Conservation (phyloP, 2,797 vertebrate species). For the Neomorphus geoffroyi region DNA sequence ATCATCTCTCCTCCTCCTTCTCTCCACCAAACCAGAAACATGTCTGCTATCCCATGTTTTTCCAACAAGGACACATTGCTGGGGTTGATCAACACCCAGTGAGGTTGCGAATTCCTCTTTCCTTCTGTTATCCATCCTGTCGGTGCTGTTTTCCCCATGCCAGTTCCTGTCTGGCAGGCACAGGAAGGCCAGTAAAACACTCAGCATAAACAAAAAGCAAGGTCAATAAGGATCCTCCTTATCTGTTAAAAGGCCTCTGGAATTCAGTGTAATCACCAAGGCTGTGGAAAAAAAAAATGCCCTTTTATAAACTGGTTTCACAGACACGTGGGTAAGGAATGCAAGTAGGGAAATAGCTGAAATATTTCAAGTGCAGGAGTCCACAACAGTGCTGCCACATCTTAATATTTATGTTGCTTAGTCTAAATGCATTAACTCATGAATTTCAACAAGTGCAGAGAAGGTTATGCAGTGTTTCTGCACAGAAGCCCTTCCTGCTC, state of each 20-base stretch:
- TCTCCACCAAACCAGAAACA: background rate
- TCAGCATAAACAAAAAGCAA: background rate
- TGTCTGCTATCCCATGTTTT: background rate
- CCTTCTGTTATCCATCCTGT: background rate
- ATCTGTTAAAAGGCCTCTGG: background rate
- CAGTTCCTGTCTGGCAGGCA: background rate
- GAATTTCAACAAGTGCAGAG: rapidly evolving
- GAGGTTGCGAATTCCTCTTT: background rate
- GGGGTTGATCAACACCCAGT: rapidly evolving
- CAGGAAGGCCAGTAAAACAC: background rate
- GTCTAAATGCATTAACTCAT: background rate
- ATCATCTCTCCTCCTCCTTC: background rate
- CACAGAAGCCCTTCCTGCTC: background rate
- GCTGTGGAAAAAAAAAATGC: background rate
- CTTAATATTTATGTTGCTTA: background rate
- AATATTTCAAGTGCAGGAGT: constrained; percentile 19
- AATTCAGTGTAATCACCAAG: background rate
- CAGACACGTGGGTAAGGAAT: constrained; percentile 48
- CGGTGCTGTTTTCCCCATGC: background rate
- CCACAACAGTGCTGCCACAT: background rate
- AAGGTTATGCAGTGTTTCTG: background rate
- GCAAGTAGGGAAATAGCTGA: constrained; percentile 60
- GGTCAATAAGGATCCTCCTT: constrained; percentile 5
- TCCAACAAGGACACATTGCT: background rate
- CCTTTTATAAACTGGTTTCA: background rate